Percentiles rank a stretch among this genome's conserved stretches.
Conservation (phyloP, 2,797 vertebrate genomes). For the Pseudocheirus occidentalis region DNA sequence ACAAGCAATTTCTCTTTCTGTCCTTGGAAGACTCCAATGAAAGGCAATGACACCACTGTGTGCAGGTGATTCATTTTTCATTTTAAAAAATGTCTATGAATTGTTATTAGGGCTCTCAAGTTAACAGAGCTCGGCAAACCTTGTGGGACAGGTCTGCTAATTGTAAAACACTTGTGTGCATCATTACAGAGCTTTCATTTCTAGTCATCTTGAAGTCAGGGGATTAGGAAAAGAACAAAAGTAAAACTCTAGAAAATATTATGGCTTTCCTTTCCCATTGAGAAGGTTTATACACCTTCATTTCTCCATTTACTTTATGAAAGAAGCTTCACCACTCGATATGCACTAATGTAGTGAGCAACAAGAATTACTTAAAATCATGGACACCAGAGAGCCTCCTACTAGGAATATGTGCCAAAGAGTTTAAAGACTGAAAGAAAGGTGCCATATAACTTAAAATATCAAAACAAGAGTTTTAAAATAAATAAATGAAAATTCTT, state of each 20-base stretch:
- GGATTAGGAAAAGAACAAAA: not conserved
- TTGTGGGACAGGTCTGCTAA: constrained; percentile 4
- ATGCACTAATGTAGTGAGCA: not conserved
- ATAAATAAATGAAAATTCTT: not conserved
- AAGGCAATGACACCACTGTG: not conserved
- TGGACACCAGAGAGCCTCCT: not conserved
- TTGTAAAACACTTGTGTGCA: constrained; percentile 11
- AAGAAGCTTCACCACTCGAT: not conserved
- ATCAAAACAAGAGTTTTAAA: not conserved
- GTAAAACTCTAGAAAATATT: not conserved
- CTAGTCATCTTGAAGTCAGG: not conserved
- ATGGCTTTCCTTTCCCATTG: not conserved
- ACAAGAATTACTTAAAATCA: not conserved
- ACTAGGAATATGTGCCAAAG: not conserved
- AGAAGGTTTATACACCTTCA: not conserved
- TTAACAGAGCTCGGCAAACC: not conserved
- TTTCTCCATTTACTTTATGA: not conserved
- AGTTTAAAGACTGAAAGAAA: not conserved
- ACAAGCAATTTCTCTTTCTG: constrained; percentile 18
- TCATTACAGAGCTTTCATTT: constrained; percentile 31
- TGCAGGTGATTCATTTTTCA: constrained; percentile 37
- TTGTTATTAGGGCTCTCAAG: not conserved
- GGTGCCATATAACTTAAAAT: not conserved
- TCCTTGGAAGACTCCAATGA: not conserved
- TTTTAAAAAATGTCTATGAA: not conserved